These are phyloP conservation scores for Onychostoma macrolepis DNA, from an alignment of 2,113 vertebrate species.

Conservation along the genomic window DNA sequence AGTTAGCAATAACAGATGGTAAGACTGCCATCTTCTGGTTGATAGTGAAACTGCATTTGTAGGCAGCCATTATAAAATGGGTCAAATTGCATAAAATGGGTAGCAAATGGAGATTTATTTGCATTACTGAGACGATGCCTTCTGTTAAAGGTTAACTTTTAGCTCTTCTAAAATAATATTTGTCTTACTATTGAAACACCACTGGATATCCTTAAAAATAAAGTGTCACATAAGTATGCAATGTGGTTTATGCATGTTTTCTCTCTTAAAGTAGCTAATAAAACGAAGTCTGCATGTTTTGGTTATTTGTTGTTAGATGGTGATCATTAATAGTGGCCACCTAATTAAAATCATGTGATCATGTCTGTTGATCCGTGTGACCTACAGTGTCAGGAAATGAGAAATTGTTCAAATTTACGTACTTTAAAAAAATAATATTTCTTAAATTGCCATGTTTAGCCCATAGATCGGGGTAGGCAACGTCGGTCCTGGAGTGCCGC, in stretches of 20 bases:
- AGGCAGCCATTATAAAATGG: background rate
- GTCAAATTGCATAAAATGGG: background rate
- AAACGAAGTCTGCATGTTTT: background rate
- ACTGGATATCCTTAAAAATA: background rate
- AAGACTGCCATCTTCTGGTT: constrained; percentile 30
- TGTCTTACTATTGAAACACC: background rate
- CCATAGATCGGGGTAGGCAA: no score
- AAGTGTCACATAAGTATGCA: background rate
- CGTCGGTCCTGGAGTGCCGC: no score
- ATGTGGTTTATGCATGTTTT: background rate
- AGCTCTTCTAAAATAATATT: background rate
- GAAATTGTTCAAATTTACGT: background rate
- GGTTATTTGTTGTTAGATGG: background rate
- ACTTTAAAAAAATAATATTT: background rate
- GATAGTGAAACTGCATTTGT: background rate
- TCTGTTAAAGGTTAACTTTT: background rate
- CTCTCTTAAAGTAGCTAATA: background rate
- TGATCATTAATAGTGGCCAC: background rate
- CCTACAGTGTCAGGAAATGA: background rate
- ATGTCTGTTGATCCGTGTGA: background rate
- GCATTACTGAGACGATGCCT: background rate
- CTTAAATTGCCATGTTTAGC: background rate
- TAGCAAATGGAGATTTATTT: background rate
- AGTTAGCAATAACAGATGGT: background rate
- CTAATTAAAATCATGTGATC: background rate